Evolutionary conservation across 2,888 invertebrate genomes (phyloP), one percentile per base, ranked within the genome.

Genomic region (Plagiodera versicolora): DNA sequence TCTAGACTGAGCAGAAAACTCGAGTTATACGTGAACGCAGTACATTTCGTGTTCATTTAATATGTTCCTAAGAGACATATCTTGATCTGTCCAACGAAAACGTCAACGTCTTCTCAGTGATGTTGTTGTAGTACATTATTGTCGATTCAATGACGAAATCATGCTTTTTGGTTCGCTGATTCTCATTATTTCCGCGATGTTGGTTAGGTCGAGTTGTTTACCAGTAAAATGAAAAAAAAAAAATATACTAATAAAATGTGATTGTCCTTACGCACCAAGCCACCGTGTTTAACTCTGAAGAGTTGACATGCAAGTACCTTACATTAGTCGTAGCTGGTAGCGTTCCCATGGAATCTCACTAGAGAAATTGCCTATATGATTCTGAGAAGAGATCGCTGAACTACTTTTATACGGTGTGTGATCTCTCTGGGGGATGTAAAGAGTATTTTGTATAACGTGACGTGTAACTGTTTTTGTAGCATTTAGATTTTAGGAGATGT

Each of bases 371-470:
- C 16, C 24, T 39, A 39, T 10, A n/a, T 14, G 6, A 14, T 39
- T 32, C 1, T 32, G n/a, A n/a, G 17, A 17, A 39, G 19, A 53
- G 19, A 16, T 53, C 24, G 24, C 24, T 20, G 8, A 19, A 52
- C 50, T 32, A 53, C 10, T 44, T 18, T 53, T 63, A 61, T 60
- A 56, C 59, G 62, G 68, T 67, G 70, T n/a, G n/a, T 72, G 70
- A 72, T 70, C 65, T 67, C 71, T 70, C 68, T 67, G 68, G 65
- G 65, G 59, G 51, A 66, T 53, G 64, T 51, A 67, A 64, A 69
- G 67, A 68, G 67, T 71, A 72, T 72, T 72, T 72, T 72, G 66
- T 72, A 39, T 39, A 4, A 72, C 69, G 68, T 69, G 64, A 60
- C 50, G 63, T 54, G 54, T 56, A 69, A 61, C 58, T 67, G 69